These are phyloP conservation scores for Ochropleura plecta DNA, from an alignment of 2,888 invertebrate genomes.

Conservation along the genomic window DNA sequence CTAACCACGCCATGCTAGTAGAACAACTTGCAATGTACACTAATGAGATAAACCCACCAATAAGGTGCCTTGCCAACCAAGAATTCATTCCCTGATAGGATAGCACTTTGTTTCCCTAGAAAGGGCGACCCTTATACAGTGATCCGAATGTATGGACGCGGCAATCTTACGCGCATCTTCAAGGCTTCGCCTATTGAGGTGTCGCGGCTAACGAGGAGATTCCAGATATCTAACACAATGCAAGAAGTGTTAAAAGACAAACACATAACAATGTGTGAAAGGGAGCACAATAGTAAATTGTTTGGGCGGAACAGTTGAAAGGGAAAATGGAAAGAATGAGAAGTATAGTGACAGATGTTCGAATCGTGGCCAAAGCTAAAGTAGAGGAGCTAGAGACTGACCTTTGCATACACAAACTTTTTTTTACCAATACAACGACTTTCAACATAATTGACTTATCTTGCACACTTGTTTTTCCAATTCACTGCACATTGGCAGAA, in stretches of 20 bases:
- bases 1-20: background rate
- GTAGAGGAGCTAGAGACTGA: background rate
- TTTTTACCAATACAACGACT: background rate
- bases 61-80: slow-evolving; percentile 13
- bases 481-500: too few relatives aligned
- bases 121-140: slow-evolving; percentile 41
- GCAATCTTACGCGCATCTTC: slow-evolving; percentile 61
- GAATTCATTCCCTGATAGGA: slow-evolving; percentile 40
- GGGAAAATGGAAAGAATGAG: background rate
- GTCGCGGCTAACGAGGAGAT: slow-evolving; percentile 83
- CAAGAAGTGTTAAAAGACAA: slow-evolving; percentile 44
- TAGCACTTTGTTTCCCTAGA: slow-evolving; percentile 52
- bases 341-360: background rate
- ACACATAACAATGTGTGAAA: slow-evolving; percentile 14
- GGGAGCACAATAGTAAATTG: slow-evolving; percentile 1
- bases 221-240: slow-evolving; percentile 73
- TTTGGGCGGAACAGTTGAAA: slow-evolving; percentile 17
- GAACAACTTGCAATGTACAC: background rate
- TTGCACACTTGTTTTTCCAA: too few relatives aligned
- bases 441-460: background rate
- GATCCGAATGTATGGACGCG: slow-evolving; percentile 44
- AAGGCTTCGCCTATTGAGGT: slow-evolving; percentile 76
- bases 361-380: background rate
- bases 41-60: slow-evolving; percentile 41
- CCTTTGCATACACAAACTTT: background rate